Evolutionary conservation across 2,797 vertebrate genomes (phyloP).

Genomic region (Protosalanx chinensis): DNA sequence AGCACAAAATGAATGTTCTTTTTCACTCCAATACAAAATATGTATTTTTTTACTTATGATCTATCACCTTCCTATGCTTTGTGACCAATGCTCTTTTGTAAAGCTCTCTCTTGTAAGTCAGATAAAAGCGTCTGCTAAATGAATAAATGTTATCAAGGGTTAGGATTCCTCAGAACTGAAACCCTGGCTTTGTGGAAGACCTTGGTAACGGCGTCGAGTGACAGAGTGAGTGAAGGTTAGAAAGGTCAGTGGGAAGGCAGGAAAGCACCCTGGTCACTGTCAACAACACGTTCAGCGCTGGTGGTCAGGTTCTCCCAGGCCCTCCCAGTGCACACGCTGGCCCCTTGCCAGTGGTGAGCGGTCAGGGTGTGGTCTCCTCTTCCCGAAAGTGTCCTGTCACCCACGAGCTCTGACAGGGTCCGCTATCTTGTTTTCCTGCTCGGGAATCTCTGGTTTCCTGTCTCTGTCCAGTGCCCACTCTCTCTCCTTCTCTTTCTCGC

Average conservation of each 20-base stretch:
- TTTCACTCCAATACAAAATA: neutral
- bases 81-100: too few species aligned
- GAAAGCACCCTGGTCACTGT: slow-evolving; percentile 6
- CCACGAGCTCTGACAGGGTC: neutral
- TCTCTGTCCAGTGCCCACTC: neutral
- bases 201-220: neutral
- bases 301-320: slow-evolving; percentile 10
- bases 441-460: neutral
- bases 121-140: too few species aligned
- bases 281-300: neutral
- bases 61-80: too few species aligned
- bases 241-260: neutral
- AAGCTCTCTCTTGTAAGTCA: too few species aligned
- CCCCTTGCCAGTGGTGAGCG: slow-evolving; percentile 38
- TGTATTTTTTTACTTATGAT: neutral
- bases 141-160: neutral
- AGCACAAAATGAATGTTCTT: neutral
- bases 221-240: neutral
- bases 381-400: slow-evolving; percentile 47
- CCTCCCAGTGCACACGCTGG: slow-evolving; percentile 41
- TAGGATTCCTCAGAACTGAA: neutral
- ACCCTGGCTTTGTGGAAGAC: neutral
- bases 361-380: slow-evolving; percentile 60
- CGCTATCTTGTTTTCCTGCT: neutral
- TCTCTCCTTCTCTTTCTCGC: slow-evolving; percentile 27